These are phyloP conservation scores for Hanleya hanleyi DNA, from an alignment of 2,888 invertebrate species.

Conservation along the genomic window DNA sequence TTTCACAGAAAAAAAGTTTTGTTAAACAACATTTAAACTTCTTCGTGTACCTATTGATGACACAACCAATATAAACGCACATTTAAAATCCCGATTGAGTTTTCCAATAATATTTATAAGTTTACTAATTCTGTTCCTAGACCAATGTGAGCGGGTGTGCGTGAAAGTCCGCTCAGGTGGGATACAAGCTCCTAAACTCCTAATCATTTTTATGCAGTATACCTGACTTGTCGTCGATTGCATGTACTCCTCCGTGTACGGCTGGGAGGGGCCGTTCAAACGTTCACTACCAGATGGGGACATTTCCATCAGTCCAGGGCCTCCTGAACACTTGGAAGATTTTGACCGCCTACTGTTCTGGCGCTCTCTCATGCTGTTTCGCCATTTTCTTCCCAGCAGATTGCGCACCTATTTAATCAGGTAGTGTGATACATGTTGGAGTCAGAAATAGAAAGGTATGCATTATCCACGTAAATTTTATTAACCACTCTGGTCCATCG, in stretches of 20 bases:
- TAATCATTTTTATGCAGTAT: too few species aligned
- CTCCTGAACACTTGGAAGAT: background rate
- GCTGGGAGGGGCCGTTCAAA: background rate
- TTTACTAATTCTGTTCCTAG: too few species aligned
- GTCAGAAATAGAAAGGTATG: background rate
- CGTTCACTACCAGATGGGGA: background rate
- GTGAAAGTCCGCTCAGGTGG: too few species aligned
- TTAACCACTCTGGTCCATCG: too few species aligned
- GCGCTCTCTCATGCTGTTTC: background rate
- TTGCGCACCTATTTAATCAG: background rate
- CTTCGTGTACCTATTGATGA: too few species aligned
- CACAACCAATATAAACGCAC: too few species aligned
- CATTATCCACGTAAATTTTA: background rate
- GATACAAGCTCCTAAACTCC: too few species aligned
- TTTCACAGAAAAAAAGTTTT: too few species aligned
- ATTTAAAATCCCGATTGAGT: too few species aligned
- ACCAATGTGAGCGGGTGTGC: too few species aligned
- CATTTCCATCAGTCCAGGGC: background rate
- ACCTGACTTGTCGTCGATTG: background rate
- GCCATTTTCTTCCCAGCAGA: constrained; percentile 7
- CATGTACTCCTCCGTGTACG: background rate
- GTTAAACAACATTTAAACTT: too few species aligned
- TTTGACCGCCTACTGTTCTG: background rate
- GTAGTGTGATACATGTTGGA: background rate
- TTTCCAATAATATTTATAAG: too few species aligned